Evolutionary conservation across 2,797 vertebrate species (phyloP), one percentile per base, ranked within the genome.

Genomic region (Myotis myotis): DNA sequence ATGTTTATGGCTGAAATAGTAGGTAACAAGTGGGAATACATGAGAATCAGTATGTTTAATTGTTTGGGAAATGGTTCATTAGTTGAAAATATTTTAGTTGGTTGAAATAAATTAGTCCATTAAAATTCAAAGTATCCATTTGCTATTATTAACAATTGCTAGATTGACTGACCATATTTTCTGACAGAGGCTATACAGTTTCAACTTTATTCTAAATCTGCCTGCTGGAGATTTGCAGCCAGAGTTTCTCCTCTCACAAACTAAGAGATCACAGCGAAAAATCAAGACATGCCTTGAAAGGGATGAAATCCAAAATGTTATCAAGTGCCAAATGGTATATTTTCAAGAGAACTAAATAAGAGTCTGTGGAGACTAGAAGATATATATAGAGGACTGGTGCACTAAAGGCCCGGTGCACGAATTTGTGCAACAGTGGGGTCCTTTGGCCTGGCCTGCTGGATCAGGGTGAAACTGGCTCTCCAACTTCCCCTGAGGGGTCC

Each of bases 71-170:
- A 71, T 89, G 44, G 74, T 92, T 87, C 60, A 88, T 75, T 92
- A 68, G 53, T 72, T 95, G 38, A 92, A 96, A 97, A 91, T 87
- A 86, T 94, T 96, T 96, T 91, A 87, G 33, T 60, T 93, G 44
- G 41, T 84, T 95, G 82, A 93, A 78, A 96, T 53, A 94, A 89
- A 88, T 91, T 84, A 66, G 44, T 80, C 53, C 53, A 62, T 88
- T 93, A 88, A 96, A 96, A 81, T 86, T 28, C 36, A 93, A 90
- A 88, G 94, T 94, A 78, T 83, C n/a, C n/a, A 94, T 38, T 89
- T 90, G 78, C 70, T 91, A 30, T 84, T 91, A 70, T 80, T 83
- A 89, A 86, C 41, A 94, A 87, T 76, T 91, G 16, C 25, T 89
- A 81, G 36, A 70, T 68, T 55, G 57, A 94, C 51, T 83, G 57